Base-by-base conservation (phyloP, 2,888 invertebrate genomes). In the Bhutanitis thaidina region DNA sequence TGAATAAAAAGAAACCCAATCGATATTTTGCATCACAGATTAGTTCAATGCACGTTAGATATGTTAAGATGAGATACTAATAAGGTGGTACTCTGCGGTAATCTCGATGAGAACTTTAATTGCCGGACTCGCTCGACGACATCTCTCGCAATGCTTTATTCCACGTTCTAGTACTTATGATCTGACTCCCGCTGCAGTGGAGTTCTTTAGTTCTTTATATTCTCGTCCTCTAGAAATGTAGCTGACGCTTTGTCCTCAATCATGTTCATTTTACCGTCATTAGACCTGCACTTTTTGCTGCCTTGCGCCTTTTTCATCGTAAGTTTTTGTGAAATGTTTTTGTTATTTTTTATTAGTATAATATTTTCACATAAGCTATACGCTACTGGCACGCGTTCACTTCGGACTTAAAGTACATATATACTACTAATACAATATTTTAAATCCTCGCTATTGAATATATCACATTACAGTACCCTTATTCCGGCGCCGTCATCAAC, bases 81-180 rank as follows among this genome's bases (percentile, higher is more conserved):
- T 48, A 48, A 15, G 40, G 40, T 48, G 35, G 48, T 13, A 32
- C 14, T 14, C n/a, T 20, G 40, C 34, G 29, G 38, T 16, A 48
- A 48, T 48, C 40, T 48, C 40, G 35, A 0, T 15, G 9, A 15
- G 20, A n/a, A 38, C 34, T 20, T 34, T 47, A 47, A 47, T 47
- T 40, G 39, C 10, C 10, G 34, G 30, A 27, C 37, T 12, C 15
- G 46, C 35, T n/a, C 40, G 35, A 39, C 36, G 41, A 35, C 48
- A 48, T 47, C 7, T 12, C 34, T 34, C 12, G n/a, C 12, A 34
- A 12, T 29, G 39, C 39, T 47, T 27, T 47, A 20, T 46, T 15
- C 38, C 44, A 7, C 45, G 29, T 30, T 48, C 40, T 13, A 14
- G 20, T 34, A 27, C 32, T 40, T 48, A 49, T 20, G 47, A 39